A percentile compares a stretch with the other conserved stretches of the same genome.
Evolutionary conservation across 1,140 invertebrate genomes (phyloP).

Genomic region (Brachystomella parvula): DNA sequence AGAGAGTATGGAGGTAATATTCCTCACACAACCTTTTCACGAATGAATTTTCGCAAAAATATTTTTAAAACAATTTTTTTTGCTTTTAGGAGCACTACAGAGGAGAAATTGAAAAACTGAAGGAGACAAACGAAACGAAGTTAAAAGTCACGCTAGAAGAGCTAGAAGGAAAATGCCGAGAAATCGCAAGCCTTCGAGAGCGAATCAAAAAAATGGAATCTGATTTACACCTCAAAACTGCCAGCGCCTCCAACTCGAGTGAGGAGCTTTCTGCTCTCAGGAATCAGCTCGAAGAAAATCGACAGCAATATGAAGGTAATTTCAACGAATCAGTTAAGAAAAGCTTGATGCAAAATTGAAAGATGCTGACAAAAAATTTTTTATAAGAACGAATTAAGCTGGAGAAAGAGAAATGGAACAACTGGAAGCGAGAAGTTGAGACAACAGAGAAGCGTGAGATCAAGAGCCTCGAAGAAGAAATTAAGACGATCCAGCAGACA

Average conservation of each 20-base stretch:
- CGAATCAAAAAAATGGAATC: conserved; percentile 16
- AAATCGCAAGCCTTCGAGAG: background rate
- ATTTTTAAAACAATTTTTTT: background rate
- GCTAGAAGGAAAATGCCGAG: background rate
- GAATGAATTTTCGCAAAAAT: background rate
- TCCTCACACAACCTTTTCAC: background rate
- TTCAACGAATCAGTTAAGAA: background rate
- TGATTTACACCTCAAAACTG: conserved; percentile 1
- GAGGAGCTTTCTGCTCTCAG: conserved; percentile 13
- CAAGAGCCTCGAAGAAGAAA: conserved; percentile 23
- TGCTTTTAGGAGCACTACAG: background rate
- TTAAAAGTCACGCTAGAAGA: conserved; percentile 1
- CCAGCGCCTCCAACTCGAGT: background rate
- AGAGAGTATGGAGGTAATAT: conserved; percentile 9
- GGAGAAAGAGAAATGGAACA: conserved; percentile 35
- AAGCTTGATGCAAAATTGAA: background rate
- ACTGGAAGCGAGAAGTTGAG: conserved; percentile 32
- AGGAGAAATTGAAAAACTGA: conserved; percentile 20
- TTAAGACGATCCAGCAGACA: conserved; percentile 27
- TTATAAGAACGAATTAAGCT: conserved; percentile 23
- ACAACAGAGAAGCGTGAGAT: conserved; percentile 31
- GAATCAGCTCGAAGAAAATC: conserved; percentile 5
- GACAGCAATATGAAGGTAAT: background rate
- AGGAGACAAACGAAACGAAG: background rate
- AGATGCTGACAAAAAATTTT: background rate